These are phyloP conservation scores for Denticeps clupeoides DNA, from an alignment of 2,797 vertebrate species.

Conservation along the genomic window DNA sequence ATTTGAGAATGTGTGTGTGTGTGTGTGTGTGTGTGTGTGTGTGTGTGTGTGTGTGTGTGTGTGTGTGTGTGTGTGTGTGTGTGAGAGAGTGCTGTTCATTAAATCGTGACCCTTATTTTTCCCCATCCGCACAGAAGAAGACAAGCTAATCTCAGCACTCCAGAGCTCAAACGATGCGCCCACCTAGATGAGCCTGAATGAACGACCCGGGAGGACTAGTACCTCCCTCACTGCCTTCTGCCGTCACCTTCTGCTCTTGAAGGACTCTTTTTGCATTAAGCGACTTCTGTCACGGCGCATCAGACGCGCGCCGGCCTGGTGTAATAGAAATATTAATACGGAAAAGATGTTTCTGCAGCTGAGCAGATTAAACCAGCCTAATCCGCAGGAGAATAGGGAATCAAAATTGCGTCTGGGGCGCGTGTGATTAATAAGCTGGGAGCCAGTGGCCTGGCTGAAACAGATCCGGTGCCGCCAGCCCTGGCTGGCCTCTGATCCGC, in stretches of 20 bases:
- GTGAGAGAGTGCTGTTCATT: constrained; percentile 41
- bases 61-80: constrained; percentile 17
- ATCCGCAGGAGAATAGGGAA: constrained; percentile 40
- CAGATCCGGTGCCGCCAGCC: neutral
- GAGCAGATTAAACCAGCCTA: constrained; percentile 50
- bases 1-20: constrained; percentile 24
- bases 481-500: constrained; percentile 6
- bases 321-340: constrained; percentile 48
- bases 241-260: constrained; percentile 39
- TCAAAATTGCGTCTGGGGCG: constrained; percentile 34
- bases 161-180: neutral
- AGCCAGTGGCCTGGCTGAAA: constrained; percentile 12
- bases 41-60: neutral
- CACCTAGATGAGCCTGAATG: constrained; percentile 7
- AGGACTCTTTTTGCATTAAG: constrained; percentile 33
- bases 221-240: constrained; percentile 7
- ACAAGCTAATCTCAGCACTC: constrained; percentile 28
- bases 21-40: constrained; percentile 1
- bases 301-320: constrained; percentile 27
- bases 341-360: constrained; percentile 34
- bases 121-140: constrained; percentile 19
- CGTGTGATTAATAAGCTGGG: constrained; percentile 42
- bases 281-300: constrained; percentile 42
- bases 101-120: constrained; percentile 35
- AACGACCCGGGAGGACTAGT: too few species aligned